Evolutionary conservation across 2,888 invertebrate genomes (phyloP).

Genomic region (Zhuqinia jingwanae): DNA sequence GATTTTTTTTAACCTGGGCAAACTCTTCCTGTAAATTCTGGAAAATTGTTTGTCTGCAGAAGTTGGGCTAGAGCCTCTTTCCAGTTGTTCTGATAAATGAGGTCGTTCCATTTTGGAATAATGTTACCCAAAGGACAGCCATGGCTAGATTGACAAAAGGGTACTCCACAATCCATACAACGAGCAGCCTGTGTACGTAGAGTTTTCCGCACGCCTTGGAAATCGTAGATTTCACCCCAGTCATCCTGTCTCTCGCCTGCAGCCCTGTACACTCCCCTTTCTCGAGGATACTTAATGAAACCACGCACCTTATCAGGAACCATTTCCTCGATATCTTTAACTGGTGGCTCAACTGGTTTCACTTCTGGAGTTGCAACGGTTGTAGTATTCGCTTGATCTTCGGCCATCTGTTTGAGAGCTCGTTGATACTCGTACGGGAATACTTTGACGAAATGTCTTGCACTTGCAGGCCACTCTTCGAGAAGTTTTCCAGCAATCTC

Average conservation of each 20-base stretch:
- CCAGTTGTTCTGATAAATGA: constrained; percentile 97
- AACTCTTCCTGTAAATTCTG: constrained; percentile 97
- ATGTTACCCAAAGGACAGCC: constrained; percentile 99
- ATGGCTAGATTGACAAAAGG: constrained; percentile 96
- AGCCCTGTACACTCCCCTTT: constrained; percentile 92
- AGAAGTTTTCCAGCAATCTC: constrained; percentile 90
- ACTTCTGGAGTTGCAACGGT: constrained; percentile 79
- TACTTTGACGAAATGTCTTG: constrained; percentile 92
- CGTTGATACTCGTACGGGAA: constrained; percentile 90
- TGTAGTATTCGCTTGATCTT: constrained; percentile 80
- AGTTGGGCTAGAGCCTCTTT: constrained; percentile 95
- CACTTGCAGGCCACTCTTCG: constrained; percentile 89
- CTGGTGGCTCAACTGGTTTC: constrained; percentile 80
- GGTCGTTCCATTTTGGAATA: constrained; percentile 99
- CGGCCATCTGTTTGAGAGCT: constrained; percentile 88
- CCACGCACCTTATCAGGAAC: constrained; percentile 91
- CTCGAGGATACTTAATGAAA: constrained; percentile 97
- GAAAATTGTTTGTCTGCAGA: constrained; percentile 99
- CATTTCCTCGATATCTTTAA: constrained; percentile 94
- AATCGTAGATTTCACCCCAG: constrained; percentile 98
- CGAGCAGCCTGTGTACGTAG: constrained; percentile 94
- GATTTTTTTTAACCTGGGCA: constrained; percentile 87
- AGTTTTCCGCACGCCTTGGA: constrained; percentile 92
- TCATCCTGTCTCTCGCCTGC: constrained; percentile 93
- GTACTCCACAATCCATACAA: constrained; percentile 97